Percentiles rank a stretch among this genome's conserved stretches.
Conservation (phyloP, 2,113 vertebrate genomes). For the Hippotragus niger region DNA sequence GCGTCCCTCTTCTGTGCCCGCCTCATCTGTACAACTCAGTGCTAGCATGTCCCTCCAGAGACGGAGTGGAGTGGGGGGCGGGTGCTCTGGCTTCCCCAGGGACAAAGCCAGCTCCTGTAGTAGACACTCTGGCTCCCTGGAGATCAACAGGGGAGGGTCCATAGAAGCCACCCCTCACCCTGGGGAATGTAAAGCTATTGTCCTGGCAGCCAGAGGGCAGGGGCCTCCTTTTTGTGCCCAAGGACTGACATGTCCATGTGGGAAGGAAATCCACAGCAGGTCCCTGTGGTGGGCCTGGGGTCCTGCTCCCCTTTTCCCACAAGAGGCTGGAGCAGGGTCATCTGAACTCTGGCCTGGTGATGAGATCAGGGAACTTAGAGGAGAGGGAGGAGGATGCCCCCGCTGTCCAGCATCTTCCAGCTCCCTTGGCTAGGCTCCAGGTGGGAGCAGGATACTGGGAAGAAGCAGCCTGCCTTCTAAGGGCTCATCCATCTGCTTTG, state of each 20-base stretch:
- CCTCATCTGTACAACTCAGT: neutral
- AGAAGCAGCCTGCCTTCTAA: neutral
- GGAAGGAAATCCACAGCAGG: neutral
- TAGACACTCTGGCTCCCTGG: neutral
- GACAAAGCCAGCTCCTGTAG: neutral
- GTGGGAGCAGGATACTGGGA: neutral
- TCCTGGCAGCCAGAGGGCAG: neutral
- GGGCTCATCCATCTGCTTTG: neutral
- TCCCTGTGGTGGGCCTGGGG: neutral
- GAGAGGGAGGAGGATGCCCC: neutral
- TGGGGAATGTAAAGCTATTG: neutral
- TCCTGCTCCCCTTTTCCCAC: neutral
- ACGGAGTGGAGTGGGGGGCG: accelerated
- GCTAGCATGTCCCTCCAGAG: neutral
- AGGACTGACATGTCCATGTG: neutral
- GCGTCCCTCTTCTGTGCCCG: neutral
- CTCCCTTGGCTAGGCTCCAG: neutral
- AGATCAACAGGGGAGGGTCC: neutral
- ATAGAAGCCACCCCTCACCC: neutral
- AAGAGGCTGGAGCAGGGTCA: neutral
- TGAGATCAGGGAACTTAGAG: neutral
- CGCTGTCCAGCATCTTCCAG: neutral
- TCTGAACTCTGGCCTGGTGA: neutral
- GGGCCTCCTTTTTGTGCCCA: neutral
- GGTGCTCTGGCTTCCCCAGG: neutral